phyloP scores from a whole-genome alignment of 1,140 invertebrate species.

The Triops longicaudatus region DNA sequence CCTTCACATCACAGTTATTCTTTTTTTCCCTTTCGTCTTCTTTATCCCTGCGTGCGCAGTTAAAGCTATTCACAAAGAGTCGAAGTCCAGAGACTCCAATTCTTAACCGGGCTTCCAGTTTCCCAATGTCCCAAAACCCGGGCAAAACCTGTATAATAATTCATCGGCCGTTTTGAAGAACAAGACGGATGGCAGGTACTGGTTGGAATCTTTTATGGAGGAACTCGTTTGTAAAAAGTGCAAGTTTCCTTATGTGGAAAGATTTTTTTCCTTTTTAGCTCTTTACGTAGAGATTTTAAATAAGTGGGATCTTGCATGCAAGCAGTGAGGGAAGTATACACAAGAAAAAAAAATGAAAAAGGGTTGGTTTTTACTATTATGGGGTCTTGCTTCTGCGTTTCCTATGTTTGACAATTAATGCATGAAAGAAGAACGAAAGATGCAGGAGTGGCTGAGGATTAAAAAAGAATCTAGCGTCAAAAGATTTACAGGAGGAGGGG shows the following conservation, averaged over 20 bases:
- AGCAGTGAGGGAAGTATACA: not conserved
- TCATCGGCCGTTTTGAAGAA: constrained; percentile 7
- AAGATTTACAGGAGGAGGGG: not conserved
- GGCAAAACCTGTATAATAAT: constrained; percentile 8
- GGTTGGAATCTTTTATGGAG: not conserved
- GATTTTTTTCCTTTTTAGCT: constrained; percentile 1
- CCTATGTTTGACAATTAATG: not conserved
- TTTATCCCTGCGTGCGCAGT: not conserved
- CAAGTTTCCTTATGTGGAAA: constrained; percentile 8
- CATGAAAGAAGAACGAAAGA: constrained; percentile 8
- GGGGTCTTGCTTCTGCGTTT: not conserved
- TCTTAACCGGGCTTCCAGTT: not conserved
- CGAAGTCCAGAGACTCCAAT: not conserved
- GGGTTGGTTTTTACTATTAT: not conserved
- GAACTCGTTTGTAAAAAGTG: constrained; percentile 9
- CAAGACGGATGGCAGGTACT: constrained; percentile 9
- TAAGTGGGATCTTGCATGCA: constrained; percentile 8
- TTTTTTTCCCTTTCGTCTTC: not conserved
- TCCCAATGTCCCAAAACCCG: not conserved
- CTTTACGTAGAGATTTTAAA: constrained; percentile 4
- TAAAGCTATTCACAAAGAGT: not conserved
- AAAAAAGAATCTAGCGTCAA: not conserved
- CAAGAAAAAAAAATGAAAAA: not conserved
- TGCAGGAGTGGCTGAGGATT: constrained; percentile 3
- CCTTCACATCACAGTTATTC: not conserved